Evolutionary conservation across 2,888 invertebrate species (phyloP).

Genomic region (Onthophagus sagittarius): DNA sequence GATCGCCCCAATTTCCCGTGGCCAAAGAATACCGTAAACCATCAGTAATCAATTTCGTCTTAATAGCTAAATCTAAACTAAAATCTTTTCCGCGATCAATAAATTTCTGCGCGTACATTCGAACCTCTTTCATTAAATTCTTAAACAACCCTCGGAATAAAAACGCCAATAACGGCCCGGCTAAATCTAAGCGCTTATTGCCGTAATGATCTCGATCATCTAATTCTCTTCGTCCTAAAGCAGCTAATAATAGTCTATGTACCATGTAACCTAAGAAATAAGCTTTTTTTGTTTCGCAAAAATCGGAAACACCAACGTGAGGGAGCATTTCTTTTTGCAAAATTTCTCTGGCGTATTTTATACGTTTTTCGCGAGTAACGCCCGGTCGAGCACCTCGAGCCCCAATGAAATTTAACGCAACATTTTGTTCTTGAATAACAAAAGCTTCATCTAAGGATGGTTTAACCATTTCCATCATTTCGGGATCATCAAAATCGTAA

Average conservation of each 20-base stretch:
- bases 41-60: slow-evolving; percentile 97
- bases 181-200: slow-evolving; percentile 95
- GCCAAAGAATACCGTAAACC: slow-evolving; percentile 96
- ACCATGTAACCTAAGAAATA: slow-evolving; percentile 99
- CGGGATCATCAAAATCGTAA: slow-evolving; percentile 99
- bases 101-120: slow-evolving; percentile 98
- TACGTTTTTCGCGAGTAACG: slow-evolving; percentile 97
- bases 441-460: slow-evolving; percentile 99
- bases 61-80: slow-evolving; percentile 92
- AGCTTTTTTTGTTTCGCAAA: slow-evolving; percentile 99
- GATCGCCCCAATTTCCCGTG: slow-evolving; percentile 99
- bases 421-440: slow-evolving; percentile 98
- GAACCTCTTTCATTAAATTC: slow-evolving; percentile 93
- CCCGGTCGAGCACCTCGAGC: slow-evolving; percentile 96
- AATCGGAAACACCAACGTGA: slow-evolving; percentile 98
- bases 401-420: slow-evolving; percentile 98
- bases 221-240: slow-evolving; percentile 91
- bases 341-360: slow-evolving; percentile 99
- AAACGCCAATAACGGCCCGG: slow-evolving; percentile 95
- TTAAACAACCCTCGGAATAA: slow-evolving; percentile 95
- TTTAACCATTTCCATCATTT: slow-evolving; percentile 99
- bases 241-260: slow-evolving; percentile 88
- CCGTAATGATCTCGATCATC: slow-evolving; percentile 99
- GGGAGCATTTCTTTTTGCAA: slow-evolving; percentile 99
- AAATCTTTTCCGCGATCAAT: slow-evolving; percentile 99